Evolutionary conservation across 2,888 invertebrate species (phyloP), one percentile per base, ranked within the genome.

Genomic region (Seira musarum): DNA sequence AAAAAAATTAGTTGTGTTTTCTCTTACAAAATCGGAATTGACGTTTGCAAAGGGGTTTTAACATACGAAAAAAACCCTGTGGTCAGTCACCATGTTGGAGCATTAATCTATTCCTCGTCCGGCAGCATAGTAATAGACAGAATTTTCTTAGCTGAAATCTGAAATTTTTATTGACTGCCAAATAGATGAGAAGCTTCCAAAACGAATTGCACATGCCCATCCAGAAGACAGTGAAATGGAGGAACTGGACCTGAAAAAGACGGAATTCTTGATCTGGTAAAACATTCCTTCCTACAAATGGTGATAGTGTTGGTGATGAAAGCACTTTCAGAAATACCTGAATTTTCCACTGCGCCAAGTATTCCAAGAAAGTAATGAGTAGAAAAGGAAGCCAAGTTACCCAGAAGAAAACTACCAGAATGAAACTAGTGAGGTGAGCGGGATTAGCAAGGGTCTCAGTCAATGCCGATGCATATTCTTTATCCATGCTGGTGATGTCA

Each of bases 191-290:
- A 84, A 97, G 94, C 90, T 98, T 98, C 95, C 97, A 97, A 89
- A 96, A 95, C 67, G 96, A 96, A 90, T 98, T 98, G 86, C 96
- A 91, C 87, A 98, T 93, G 66, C 97, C 98, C 87, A 98, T 91
- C 98, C 98, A 98, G 73, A 97, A 95, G 85, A 97, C 93, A 84
- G 94, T 94, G 89, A 97, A 98, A 90, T 97, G 96, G 85, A 97
- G 90, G 90, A 95, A 93, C 87, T 95, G 94, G 88, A 94, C 92
- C 90, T 94, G 92, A 60, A 89, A 83, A 63, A 40, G 40, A 8
- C 73, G n/a, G 53, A 82, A 17, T n/a, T n/a, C n/a, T n/a, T n/a
- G n/a, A n/a, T n/a, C n/a, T n/a, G n/a, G n/a, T n/a, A n/a, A n/a
- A n/a, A n/a, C n/a, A n/a, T n/a, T n/a, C n/a, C n/a, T n/a, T n/a